These are phyloP conservation scores for Ceratoteleas bidentatus DNA, from an alignment of 1,140 invertebrate species.

Conservation along the genomic window DNA sequence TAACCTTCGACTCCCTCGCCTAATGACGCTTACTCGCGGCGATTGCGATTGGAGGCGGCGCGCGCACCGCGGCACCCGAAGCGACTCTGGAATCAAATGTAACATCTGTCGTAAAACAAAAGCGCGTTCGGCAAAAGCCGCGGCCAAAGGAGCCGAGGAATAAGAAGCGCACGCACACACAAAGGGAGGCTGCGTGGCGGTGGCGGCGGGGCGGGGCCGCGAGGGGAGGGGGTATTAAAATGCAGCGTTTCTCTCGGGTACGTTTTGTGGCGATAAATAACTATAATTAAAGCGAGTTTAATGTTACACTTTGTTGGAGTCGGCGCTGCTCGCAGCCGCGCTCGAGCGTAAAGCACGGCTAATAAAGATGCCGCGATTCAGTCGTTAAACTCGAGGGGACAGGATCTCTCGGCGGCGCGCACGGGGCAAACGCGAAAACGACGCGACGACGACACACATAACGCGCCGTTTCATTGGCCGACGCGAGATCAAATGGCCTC, in stretches of 20 bases:
- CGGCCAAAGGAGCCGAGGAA: constrained; percentile 19
- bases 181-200: constrained; percentile 49
- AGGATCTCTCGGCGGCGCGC: constrained; percentile 50
- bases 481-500: constrained; percentile 61
- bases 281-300: no score
- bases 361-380: constrained; percentile 67
- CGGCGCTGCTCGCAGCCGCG: no score
- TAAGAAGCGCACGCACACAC: constrained; percentile 19
- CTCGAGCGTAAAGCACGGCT: constrained; percentile 62
- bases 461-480: constrained; percentile 61
- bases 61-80: constrained; percentile 41
- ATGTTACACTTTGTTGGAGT: no score
- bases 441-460: constrained; percentile 65
- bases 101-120: constrained; percentile 55
- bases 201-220: constrained; percentile 26
- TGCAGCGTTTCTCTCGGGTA: constrained; percentile 61
- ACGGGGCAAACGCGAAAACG: constrained; percentile 63
- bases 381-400: constrained; percentile 66
- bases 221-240: constrained; percentile 56
- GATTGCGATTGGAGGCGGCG: no score
- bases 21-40: no score
- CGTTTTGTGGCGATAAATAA: no score
- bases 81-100: constrained; percentile 39
- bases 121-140: constrained; percentile 25
- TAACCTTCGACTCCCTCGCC: no score